A percentile compares a stretch with the other conserved stretches of the same genome.
Evolutionary conservation across 1,140 invertebrate species (phyloP).

Genomic region (Drosophila arawakana): DNA sequence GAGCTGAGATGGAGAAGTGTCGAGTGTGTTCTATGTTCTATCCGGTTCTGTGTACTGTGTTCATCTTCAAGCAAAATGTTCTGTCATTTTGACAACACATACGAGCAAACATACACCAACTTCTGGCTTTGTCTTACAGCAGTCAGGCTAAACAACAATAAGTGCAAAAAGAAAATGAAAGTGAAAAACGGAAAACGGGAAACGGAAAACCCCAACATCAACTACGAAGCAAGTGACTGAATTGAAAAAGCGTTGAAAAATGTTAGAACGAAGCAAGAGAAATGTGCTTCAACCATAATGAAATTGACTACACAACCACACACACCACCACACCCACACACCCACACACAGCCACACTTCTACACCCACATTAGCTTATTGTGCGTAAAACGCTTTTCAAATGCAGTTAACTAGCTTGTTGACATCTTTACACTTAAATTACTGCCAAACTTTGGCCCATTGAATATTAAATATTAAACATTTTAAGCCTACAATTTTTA

Average conservation of each 20-base stretch:
- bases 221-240: conserved; percentile 5
- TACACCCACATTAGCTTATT: not conserved
- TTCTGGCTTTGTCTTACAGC: conserved; percentile 29
- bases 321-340: not conserved
- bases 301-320: conserved; percentile 29
- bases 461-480: too few species aligned
- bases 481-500: too few species aligned
- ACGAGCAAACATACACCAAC: conserved; percentile 25
- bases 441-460: conserved; percentile 20
- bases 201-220: conserved; percentile 21
- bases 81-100: conserved; percentile 71
- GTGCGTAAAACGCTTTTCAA: conserved; percentile 64
- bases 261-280: conserved; percentile 40
- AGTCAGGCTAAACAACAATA: not conserved
- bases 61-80: conserved; percentile 59
- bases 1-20: conserved; percentile 1
- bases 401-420: conserved; percentile 74
- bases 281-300: conserved; percentile 60
- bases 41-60: not conserved
- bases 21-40: conserved; percentile 4
- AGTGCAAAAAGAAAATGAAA: too few species aligned
- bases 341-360: not conserved
- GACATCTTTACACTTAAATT: conserved; percentile 63
- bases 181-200: conserved; percentile 15
- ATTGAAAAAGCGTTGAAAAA: conserved; percentile 54